These are phyloP conservation scores for Alosa alosa DNA, from an alignment of 2,113 vertebrate genomes.

Conservation along the genomic window DNA sequence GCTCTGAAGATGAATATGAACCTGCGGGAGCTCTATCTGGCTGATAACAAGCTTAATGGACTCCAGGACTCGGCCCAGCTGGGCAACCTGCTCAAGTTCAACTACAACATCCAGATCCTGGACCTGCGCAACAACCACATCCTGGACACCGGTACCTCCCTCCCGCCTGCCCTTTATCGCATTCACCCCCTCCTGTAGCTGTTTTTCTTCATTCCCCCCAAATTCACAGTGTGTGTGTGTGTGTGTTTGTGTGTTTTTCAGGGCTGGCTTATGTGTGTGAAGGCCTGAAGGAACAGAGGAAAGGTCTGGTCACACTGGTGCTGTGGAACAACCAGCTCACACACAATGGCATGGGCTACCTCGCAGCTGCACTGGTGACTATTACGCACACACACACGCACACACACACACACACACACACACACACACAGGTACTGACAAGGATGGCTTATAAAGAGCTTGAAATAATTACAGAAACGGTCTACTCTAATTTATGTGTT, in stretches of 20 bases:
- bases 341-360: conserved; percentile 90
- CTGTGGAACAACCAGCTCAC: conserved; percentile 97
- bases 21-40: conserved; percentile 88
- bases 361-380: conserved; percentile 85
- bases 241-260: conserved; percentile 48
- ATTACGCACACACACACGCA: conserved; percentile 18
- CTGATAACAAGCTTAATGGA: conserved; percentile 90
- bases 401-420: conserved; percentile 14
- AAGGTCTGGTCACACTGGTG: conserved; percentile 87
- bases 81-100: conserved; percentile 92
- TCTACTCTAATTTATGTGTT: too few relatives aligned
- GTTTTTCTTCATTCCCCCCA: neutral
- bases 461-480: too few relatives aligned
- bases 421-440: neutral
- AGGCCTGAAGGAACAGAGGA: conserved; percentile 90
- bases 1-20: conserved; percentile 97
- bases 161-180: neutral
- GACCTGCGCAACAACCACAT: conserved; percentile 93
- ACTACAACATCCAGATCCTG: conserved; percentile 89
- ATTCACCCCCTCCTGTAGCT: neutral
- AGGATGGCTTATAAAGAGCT: too few relatives aligned
- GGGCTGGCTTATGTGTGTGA: conserved; percentile 91
- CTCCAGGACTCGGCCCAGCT: conserved; percentile 92
- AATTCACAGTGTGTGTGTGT: neutral
- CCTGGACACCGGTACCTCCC: conserved; percentile 82